Evolutionary conservation across 2,797 vertebrate genomes (phyloP).

Genomic region (Xiphophorus birchmanni): DNA sequence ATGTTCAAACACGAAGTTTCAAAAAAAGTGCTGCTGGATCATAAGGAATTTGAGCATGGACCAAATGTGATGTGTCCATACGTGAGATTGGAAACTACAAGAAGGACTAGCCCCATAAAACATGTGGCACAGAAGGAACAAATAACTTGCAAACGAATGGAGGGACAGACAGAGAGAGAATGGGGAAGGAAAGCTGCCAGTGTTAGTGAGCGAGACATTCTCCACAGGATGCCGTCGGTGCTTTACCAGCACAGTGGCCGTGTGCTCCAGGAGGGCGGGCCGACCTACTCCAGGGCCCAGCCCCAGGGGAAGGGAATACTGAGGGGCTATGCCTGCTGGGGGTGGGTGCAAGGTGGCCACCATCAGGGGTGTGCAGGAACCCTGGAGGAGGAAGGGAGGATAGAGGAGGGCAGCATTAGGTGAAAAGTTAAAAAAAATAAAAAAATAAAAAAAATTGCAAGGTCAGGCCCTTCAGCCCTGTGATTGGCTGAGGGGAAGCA

Average conservation of each 20-base stretch:
- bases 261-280: constrained; percentile 98
- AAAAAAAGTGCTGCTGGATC: constrained; percentile 8
- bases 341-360: constrained; percentile 99
- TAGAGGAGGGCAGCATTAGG: constrained; percentile 70
- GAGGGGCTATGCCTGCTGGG: constrained; percentile 94
- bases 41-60: not conserved
- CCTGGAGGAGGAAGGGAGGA: constrained; percentile 92
- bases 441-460: not conserved
- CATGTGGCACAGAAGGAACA: constrained; percentile 19
- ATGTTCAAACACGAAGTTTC: not conserved
- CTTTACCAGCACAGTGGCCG: constrained; percentile 99
- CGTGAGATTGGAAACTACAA: constrained; percentile 18
- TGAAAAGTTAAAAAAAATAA: constrained; percentile 26
- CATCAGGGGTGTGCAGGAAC: constrained; percentile 99
- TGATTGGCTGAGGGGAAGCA: constrained; percentile 17
- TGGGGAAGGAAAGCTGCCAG: constrained; percentile 41
- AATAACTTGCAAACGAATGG: constrained; percentile 45
- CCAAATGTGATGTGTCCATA: constrained; percentile 19
- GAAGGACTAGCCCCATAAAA: constrained; percentile 22
- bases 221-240: constrained; percentile 45
- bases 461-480: constrained; percentile 34
- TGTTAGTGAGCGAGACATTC: constrained; percentile 64
- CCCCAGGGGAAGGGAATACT: constrained; percentile 97
- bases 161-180: not conserved
- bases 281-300: constrained; percentile 95